Conservation (phyloP, 2,113 vertebrate genomes). For the Andinoacara biseriatus region DNA sequence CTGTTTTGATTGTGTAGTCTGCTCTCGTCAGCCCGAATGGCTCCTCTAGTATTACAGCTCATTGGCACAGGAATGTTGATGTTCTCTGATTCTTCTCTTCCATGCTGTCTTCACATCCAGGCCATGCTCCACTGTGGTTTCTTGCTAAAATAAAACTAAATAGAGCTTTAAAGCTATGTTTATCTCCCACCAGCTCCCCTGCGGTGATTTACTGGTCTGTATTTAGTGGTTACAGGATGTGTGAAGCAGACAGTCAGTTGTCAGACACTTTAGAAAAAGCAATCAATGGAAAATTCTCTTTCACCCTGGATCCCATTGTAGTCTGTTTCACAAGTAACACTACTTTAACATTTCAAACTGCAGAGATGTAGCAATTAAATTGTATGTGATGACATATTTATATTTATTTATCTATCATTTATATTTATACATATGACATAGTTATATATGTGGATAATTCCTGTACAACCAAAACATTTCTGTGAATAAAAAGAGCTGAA, state of each 20-base stretch:
- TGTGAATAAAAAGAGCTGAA: conserved; percentile 6
- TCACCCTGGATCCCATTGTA: not conserved
- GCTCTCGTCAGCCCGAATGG: not conserved
- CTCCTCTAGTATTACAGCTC: conserved; percentile 1
- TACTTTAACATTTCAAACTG: not conserved
- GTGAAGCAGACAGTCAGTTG: conserved; percentile 49
- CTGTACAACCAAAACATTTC: not conserved
- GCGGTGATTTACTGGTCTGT: conserved; percentile 48
- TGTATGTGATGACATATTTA: not conserved
- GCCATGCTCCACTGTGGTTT: conserved; percentile 49
- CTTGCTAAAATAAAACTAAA: conserved; percentile 63
- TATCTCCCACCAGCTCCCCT: conserved; percentile 27
- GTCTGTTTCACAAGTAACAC: not conserved
- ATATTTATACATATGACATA: not conserved
- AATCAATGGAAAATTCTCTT: not conserved
- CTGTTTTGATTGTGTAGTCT: conserved; percentile 27
- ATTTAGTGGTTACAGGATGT: conserved; percentile 70
- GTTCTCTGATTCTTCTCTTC: conserved; percentile 2
- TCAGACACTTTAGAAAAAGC: not conserved
- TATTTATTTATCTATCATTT: not conserved
- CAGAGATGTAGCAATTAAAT: not conserved
- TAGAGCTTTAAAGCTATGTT: conserved; percentile 29
- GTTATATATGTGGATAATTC: not conserved
- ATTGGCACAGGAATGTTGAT: conserved; percentile 12
- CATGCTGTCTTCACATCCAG: conserved; percentile 13